Evolutionary conservation across 2,797 vertebrate genomes (phyloP).

Genomic region (Pseudochirops corinnae): DNA sequence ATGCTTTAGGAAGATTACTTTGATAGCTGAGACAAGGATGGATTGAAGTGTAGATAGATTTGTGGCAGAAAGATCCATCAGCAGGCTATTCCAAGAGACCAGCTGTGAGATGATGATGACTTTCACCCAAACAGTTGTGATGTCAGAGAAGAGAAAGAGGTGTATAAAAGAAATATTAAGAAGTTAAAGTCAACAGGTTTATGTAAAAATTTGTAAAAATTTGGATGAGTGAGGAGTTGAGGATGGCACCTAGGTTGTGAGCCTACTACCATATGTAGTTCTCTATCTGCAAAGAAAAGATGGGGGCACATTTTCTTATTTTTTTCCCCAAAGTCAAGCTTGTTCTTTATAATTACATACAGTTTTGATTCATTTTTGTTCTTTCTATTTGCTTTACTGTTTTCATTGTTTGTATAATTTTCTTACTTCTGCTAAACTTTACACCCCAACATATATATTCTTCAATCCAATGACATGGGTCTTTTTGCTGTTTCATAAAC

Average conservation of each 20-base stretch:
- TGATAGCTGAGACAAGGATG: background rate
- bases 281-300: background rate
- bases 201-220: background rate
- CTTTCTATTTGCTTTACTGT: background rate
- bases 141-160: background rate
- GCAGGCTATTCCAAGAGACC: background rate
- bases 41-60: background rate
- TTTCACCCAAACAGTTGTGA: background rate
- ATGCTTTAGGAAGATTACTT: background rate
- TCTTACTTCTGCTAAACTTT: background rate
- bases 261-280: background rate
- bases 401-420: background rate
- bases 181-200: background rate
- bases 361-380: background rate
- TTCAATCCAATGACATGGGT: background rate
- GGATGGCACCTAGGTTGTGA: background rate
- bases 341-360: background rate
- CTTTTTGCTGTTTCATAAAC: background rate
- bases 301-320: background rate
- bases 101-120: background rate
- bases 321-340: background rate
- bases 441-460: background rate
- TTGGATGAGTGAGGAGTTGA: background rate
- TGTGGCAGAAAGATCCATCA: background rate
- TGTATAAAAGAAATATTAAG: background rate